These are phyloP conservation scores for Sorex maritimensis DNA, from an alignment of 2,797 vertebrate genomes.

Conservation along the genomic window DNA sequence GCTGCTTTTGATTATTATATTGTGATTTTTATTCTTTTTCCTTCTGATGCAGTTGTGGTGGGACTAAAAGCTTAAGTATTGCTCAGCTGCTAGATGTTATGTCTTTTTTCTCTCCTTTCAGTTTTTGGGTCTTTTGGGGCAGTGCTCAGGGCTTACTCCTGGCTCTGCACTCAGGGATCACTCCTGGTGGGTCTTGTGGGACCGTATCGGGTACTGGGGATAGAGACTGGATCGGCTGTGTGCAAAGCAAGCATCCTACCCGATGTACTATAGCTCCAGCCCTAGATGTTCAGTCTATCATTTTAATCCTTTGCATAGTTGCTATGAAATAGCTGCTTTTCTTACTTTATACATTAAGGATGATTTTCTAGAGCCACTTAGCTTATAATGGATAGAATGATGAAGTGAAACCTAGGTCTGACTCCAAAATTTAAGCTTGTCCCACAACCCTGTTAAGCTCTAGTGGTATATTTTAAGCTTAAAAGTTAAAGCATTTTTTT, in stretches of 20 bases:
- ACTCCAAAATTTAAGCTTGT: slow-evolving; percentile 46
- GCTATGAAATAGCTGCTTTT: background rate
- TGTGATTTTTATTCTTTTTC: slow-evolving; percentile 32
- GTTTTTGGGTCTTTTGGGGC: too few species aligned
- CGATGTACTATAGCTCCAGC: too few species aligned
- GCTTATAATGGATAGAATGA: slow-evolving; percentile 40
- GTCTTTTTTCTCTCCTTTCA: background rate
- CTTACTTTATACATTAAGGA: slow-evolving; percentile 49
- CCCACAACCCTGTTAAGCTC: background rate
- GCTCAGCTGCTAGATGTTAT: background rate
- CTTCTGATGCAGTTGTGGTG: slow-evolving; percentile 48
- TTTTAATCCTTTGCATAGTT: background rate
- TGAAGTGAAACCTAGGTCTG: slow-evolving; percentile 39
- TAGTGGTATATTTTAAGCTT: slow-evolving; percentile 44
- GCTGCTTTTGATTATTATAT: background rate
- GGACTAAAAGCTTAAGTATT: slow-evolving; percentile 30
- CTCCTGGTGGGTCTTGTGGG: too few species aligned
- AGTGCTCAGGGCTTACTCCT: too few species aligned
- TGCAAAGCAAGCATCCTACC: too few species aligned
- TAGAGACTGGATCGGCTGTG: too few species aligned
- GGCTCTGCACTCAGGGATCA: too few species aligned
- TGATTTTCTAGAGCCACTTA: background rate
- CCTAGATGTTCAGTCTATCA: too few species aligned
- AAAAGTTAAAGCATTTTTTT: slow-evolving; percentile 18
- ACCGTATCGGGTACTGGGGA: too few species aligned